Base-by-base conservation (phyloP, 2,113 vertebrate genomes). In the Petromus typicus region DNA sequence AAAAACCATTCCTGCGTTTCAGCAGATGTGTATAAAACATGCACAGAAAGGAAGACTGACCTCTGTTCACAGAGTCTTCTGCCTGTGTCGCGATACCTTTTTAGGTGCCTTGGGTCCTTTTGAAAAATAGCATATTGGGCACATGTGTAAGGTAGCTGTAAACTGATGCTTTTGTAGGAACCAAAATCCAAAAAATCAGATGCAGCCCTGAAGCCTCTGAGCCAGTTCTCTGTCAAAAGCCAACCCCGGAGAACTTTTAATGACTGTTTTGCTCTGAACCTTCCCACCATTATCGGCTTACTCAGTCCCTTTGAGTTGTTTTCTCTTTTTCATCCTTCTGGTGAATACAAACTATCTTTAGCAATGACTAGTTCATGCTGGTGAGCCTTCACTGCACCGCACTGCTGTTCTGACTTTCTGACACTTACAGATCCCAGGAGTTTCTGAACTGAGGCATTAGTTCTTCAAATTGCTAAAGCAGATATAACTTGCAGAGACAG, bases 401-500 rank as follows among this genome's bases (percentile, higher is more conserved):
- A 34, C 78, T 79, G 20, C 1, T 69, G 61, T 83, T 86, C 90
- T 2, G 43, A 96, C 90, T 92, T 93, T 51, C 85, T 88, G 56
- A 86, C 48, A 75, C 43, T 82, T 51, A 5, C 0, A 87, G 94
- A 83, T 90, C 78, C 61, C 93, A 64, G 63, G 48, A 84, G 78
- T 85, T 82, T 92, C 71, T 78, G 78, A 95, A 83, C 87, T 69
- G 61, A 51, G 48, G 25, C 92, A 96, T 94, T 92, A 92, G 71
- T 87, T 54, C 17, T 69, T 92, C 0, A 2, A 69, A 85, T 96
- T 84, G 88, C 76, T 73, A 87, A 89, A 27, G 8, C 43, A 67
- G 48, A 59, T 66, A 48, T 87, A 63, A 32, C 45, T 83, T 82
- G n/a, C 34, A 88, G 81, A 86, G 20, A n/a, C 69, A 45, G 61